Evolutionary conservation across 1,140 invertebrate species (phyloP), one percentile per base, ranked within the genome.

Genomic region (Zaprionus ghesquierei): DNA sequence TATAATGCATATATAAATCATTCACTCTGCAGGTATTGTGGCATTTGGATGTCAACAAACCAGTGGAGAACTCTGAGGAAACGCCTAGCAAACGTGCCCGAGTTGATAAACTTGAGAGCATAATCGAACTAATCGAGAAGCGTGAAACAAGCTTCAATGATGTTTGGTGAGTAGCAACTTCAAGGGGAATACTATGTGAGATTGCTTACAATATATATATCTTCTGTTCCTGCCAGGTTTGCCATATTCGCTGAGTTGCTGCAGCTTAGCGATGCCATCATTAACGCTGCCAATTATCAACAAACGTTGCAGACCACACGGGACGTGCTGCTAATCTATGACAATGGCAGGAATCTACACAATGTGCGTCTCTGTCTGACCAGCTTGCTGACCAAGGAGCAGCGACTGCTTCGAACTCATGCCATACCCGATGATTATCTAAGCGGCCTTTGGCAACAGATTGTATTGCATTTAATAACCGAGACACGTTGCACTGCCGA

Each of bases 211-310:
- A 15, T 12, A 35, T 10, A 10, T 35, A n/a, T 2, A 2, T 9
- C 3, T 23, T 23, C 8, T 5, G 15, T 15, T n/a, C 5, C n/a
- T 15, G 5, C n/a, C 44, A 82, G 79, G 79, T 81, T 91, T 54
- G 81, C 81, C 27, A 81, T 91, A 9, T 79, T 84, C n/a, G 49
- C 81, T 0, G 77, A 84, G 29, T 15, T 91, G 18, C 35, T 91
- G 0, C 80, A 68, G 41, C 38, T 84, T 5, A 77, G 76, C n/a
- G 31, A 27, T 22, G 35, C 41, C 2, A 58, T 91, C 6, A 50
- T 91, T n/a, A 81, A 75, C 29, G 41, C 68, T 4, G 64, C 56
- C 13, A 91, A 91, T 49, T 85, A 72, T 29, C 73, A 85, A 29
- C 66, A 77, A 35, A 44, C 62, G 5, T 33, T 91, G 5, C 22